Evolutionary conservation across 2,797 vertebrate species (phyloP).

Genomic region (Parauchenoglanis ngamensis): DNA sequence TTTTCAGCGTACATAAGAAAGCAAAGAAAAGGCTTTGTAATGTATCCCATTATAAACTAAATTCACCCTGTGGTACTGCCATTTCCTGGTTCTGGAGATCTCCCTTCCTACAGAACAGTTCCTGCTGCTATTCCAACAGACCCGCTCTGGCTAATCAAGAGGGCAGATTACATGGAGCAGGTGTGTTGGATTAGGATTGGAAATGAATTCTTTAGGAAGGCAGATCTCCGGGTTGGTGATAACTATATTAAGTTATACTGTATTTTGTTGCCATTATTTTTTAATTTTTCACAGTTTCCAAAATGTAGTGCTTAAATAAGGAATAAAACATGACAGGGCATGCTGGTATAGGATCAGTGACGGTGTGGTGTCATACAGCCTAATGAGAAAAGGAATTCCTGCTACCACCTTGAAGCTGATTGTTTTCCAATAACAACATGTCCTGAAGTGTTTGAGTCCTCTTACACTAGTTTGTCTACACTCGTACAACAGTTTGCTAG

Average conservation of each 20-base stretch:
- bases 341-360: neutral
- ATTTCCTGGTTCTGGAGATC: neutral
- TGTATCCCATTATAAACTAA: neutral
- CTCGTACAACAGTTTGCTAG: neutral
- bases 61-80: neutral
- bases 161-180: neutral
- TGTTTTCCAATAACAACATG: neutral
- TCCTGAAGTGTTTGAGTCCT: neutral
- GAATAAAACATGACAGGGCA: neutral
- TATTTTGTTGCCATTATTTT: neutral
- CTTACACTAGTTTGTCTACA: neutral
- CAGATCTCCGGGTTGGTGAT: slow-evolving; percentile 14
- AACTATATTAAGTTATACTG: neutral
- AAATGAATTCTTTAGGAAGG: slow-evolving; percentile 7
- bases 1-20: neutral
- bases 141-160: slow-evolving; percentile 2
- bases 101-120: neutral
- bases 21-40: neutral
- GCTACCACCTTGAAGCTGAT: neutral
- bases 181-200: neutral
- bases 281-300: neutral
- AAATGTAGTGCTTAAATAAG: neutral
- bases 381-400: neutral
- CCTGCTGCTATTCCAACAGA: neutral
- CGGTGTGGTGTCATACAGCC: neutral